A percentile compares a stretch with the other conserved stretches of the same genome.
Evolutionary conservation across 2,888 invertebrate species (phyloP).

Genomic region (Pasiphila rectangulata): DNA sequence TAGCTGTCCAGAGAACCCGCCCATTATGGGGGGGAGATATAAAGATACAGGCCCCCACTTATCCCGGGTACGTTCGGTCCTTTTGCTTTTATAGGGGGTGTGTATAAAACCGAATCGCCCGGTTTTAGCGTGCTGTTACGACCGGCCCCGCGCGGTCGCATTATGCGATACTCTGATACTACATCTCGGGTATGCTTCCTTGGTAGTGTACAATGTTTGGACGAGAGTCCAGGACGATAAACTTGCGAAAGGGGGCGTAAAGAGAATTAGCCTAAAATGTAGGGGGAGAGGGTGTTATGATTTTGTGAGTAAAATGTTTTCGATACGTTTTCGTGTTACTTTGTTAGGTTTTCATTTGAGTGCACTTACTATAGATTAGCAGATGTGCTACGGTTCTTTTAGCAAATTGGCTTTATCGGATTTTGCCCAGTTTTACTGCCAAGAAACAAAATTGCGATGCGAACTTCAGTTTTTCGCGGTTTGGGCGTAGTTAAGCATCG

Average conservation of each 20-base stretch:
- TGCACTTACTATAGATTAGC: not conserved
- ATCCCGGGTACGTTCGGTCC: constrained; percentile 77
- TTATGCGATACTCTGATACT: constrained; percentile 60
- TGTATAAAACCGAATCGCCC: constrained; percentile 80
- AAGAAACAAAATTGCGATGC: no score
- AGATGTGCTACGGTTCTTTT: not conserved
- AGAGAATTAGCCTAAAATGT: constrained; percentile 33
- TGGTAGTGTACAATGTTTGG: constrained; percentile 48
- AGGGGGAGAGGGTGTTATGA: constrained; percentile 19
- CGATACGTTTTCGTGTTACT: constrained; percentile 8
- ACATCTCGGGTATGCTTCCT: constrained; percentile 66
- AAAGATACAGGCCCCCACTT: constrained; percentile 80
- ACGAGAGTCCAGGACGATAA: constrained; percentile 52
- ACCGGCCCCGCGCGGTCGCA: constrained; percentile 71
- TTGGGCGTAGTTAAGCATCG: no score
- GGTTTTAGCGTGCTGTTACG: constrained; percentile 80
- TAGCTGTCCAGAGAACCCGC: constrained; percentile 80
- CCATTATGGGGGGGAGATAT: constrained; percentile 80
- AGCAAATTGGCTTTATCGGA: not conserved
- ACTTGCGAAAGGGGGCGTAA: constrained; percentile 44
- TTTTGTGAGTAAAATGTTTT: constrained; percentile 20
- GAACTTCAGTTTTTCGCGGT: no score
- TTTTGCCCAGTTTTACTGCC: not conserved
- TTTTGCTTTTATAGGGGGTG: constrained; percentile 81
- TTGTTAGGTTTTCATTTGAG: constrained; percentile 10